Conservation (phyloP, 2,888 invertebrate genomes). For the Volucella inflata region DNA sequence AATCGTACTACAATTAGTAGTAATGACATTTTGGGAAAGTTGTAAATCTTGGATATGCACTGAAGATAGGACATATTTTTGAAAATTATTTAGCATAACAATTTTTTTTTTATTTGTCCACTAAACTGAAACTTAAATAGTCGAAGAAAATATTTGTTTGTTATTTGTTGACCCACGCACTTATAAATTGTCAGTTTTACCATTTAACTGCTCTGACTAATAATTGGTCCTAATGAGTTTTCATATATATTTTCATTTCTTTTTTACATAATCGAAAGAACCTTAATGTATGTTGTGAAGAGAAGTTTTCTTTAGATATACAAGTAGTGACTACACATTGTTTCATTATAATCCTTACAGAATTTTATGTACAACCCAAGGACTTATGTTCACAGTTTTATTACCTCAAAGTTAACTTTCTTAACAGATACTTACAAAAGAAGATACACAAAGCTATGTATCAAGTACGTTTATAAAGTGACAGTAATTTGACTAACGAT, state of each 20-base stretch:
- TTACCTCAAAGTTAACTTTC: conserved; percentile 20
- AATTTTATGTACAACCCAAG: conserved; percentile 39
- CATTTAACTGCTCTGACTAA: conserved; percentile 8
- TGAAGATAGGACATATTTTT: no score
- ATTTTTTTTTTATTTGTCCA: no score
- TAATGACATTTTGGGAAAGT: no score
- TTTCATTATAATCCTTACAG: conserved; percentile 18
- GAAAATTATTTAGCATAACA: no score
- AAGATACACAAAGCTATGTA: conserved; percentile 34
- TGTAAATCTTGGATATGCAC: no score
- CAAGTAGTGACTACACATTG: conserved; percentile 22
- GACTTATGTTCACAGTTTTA: conserved; percentile 26
- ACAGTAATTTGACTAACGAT: conserved; percentile 74
- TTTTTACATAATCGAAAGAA: conserved; percentile 15
- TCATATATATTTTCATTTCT: conserved; percentile 28
- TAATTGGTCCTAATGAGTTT: conserved; percentile 55
- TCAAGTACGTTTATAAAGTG: conserved; percentile 61
- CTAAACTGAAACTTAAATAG: no score
- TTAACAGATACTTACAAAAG: conserved; percentile 21
- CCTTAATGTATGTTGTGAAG: conserved; percentile 15
- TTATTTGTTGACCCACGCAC: conserved; percentile 15
- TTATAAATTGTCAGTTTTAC: background rate
- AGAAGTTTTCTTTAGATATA: conserved; percentile 24
- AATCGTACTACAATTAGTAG: no score
- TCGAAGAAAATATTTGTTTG: no score